Evolutionary conservation across 2,797 vertebrate genomes (phyloP), one percentile per base, ranked within the genome.

Genomic region (Gephyroberyx darwinii): DNA sequence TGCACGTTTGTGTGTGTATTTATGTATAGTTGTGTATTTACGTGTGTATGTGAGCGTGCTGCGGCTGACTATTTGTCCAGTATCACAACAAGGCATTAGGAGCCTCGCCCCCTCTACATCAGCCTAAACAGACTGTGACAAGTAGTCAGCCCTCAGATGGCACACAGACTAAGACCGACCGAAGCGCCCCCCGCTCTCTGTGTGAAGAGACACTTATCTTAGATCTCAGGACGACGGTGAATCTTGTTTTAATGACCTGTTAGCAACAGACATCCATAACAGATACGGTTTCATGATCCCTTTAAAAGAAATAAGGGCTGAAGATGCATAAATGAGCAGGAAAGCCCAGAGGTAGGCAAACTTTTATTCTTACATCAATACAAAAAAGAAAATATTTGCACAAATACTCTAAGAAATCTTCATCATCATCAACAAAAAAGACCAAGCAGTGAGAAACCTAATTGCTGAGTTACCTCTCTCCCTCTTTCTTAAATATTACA

Each of bases 61-160:
- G 62, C 80, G 73, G 65, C 80, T 51, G 72, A 90, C 77, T 82
- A 84, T 89, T 90, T 86, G 84, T 88, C 85, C 83, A 72, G 88
- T 86, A 90, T 91, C 88, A 86, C 89, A 83, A 91, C 86, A 86
- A 72, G 20, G 57, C 69, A 90, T 90, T 89, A 90, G 83, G 82
- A 61, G 78, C 75, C 87, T 83, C 57, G 65, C 87, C 84, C 82
- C 70, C 79, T 83, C 80, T 68, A n/a, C n/a, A 75, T 86, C 88
- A 89, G 73, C 69, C 71, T 65, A 81, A 87, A 88, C 79, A 63
- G 50, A 75, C 84, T 74, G 70, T 20, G 81, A 90, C 87, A 86
- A 81, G 74, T 67, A 80, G 83, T 85, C 82, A 74, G 86, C 78
- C 26, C 26, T 26, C 26, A 26, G 26, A 26, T 26, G 26, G 66